A percentile compares a stretch with the other conserved stretches of the same genome.
Conservation (phyloP, 2,888 invertebrate genomes). For the Nomada lathburiana region DNA sequence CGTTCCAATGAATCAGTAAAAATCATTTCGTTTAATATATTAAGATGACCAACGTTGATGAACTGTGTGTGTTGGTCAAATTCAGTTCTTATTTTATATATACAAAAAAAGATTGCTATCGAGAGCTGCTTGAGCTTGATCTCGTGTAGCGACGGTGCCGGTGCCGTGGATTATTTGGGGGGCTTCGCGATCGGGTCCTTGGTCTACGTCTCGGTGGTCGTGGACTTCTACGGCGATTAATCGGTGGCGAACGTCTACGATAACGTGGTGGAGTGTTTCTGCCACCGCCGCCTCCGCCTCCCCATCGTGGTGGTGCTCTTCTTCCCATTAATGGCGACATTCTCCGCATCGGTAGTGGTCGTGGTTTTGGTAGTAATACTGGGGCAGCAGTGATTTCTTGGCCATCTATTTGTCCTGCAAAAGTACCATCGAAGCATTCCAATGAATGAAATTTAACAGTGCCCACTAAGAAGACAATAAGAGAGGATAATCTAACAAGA, state of each 20-base stretch:
- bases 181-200: constrained; percentile 86
- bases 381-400: constrained; percentile 98
- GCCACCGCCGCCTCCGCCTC: constrained; percentile 82
- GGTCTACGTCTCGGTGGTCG: constrained; percentile 87
- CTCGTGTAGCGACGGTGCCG: constrained; percentile 90
- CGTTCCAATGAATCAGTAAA: constrained; percentile 50
- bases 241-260: constrained; percentile 83
- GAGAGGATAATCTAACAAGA: neutral
- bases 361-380: constrained; percentile 92
- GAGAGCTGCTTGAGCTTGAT: constrained; percentile 91
- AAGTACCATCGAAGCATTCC: constrained; percentile 16
- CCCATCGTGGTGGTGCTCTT: constrained; percentile 86
- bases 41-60: constrained; percentile 45
- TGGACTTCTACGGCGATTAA: constrained; percentile 86
- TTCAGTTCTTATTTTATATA: constrained; percentile 59
- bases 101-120: constrained; percentile 82
- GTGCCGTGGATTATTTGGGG: constrained; percentile 84
- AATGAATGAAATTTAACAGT: neutral
- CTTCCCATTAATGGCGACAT: constrained; percentile 83
- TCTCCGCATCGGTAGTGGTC: constrained; percentile 86
- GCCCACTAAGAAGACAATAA: neutral
- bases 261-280: constrained; percentile 85
- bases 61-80: constrained; percentile 37
- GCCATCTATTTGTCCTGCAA: constrained; percentile 95
- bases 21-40: constrained; percentile 52